Conservation (phyloP, 2,113 vertebrate species). For the Capricornis sumatraensis region DNA sequence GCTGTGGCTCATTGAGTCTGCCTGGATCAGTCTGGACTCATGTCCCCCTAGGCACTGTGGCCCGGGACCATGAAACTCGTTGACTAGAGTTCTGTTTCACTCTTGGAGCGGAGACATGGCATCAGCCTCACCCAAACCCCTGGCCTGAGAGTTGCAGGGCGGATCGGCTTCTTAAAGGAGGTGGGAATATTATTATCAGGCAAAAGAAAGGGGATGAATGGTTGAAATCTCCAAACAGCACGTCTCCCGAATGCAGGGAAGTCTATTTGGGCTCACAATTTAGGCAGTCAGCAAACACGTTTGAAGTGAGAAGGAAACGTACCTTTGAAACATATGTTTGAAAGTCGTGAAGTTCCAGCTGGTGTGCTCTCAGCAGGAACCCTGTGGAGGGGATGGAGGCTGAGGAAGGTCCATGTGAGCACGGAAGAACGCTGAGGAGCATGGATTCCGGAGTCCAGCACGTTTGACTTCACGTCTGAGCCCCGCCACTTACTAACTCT, state of each 20-base stretch:
- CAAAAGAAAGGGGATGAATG: not conserved
- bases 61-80: too few species aligned
- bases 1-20: not conserved
- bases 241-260: too few species aligned
- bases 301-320: not conserved
- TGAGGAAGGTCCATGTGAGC: too few species aligned
- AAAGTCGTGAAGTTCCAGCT: not conserved
- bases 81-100: not conserved
- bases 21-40: not conserved
- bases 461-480: not conserved
- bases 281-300: not conserved
- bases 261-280: not conserved
- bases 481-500: not conserved
- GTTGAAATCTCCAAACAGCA: not conserved
- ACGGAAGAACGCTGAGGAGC: rapidly evolving
- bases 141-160: not conserved
- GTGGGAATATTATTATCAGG: not conserved
- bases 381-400: not conserved
- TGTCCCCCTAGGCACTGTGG: not conserved
- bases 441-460: not conserved
- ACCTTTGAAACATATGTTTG: too few species aligned
- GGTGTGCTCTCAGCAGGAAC: not conserved
- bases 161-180: not conserved
- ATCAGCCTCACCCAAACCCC: not conserved
- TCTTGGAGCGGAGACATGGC: not conserved